Percentiles rank a stretch among this genome's conserved stretches.
These are phyloP conservation scores for Microtus richardsoni DNA, from an alignment of 2,113 vertebrate genomes.

Conservation along the genomic window DNA sequence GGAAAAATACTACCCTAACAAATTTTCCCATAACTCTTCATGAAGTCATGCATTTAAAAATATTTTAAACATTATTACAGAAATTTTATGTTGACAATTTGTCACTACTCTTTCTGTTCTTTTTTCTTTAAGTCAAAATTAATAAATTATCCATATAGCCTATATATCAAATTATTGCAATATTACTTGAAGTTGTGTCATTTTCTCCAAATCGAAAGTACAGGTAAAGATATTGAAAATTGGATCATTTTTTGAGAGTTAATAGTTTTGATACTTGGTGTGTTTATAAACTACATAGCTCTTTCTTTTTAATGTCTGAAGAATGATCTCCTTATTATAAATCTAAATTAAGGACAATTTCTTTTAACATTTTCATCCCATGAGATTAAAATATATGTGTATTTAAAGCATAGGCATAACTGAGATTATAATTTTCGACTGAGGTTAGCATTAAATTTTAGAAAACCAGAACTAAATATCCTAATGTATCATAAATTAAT, in stretches of 20 bases:
- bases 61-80: background rate
- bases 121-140: conserved; percentile 32
- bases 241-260: background rate
- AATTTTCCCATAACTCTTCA: conserved; percentile 29
- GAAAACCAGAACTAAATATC: background rate
- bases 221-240: background rate
- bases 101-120: background rate
- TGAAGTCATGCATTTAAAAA: conserved; percentile 17
- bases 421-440: background rate
- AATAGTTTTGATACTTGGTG: background rate
- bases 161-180: background rate
- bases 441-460: background rate
- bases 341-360: background rate
- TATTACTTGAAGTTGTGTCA: background rate
- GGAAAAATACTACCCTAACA: conserved; percentile 15
- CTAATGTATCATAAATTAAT: background rate
- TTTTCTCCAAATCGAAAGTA: background rate
- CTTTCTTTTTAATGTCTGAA: background rate
- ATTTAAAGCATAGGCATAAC: background rate
- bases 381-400: background rate
- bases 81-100: background rate
- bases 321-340: background rate
- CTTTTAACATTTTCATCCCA: background rate
- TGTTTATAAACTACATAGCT: background rate
- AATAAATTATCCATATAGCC: background rate